These are phyloP conservation scores for Ceratoteleas bidentatus DNA, from an alignment of 1,140 invertebrate genomes.

Conservation along the genomic window DNA sequence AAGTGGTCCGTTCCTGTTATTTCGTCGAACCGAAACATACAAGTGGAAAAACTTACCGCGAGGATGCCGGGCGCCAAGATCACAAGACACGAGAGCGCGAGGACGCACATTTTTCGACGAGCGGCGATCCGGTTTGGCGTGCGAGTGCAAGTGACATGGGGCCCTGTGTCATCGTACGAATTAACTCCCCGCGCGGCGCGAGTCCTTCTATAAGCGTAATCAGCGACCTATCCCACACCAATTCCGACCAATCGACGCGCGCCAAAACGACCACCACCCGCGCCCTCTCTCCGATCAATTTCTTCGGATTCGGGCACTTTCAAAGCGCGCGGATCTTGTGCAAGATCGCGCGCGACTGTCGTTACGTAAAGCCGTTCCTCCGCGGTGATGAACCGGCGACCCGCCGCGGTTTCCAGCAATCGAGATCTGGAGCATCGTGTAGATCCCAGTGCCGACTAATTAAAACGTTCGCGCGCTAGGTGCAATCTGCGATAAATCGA, in stretches of 20 bases:
- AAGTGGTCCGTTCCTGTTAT: too few species aligned
- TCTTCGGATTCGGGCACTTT: slow-evolving; percentile 61
- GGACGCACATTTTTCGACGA: slow-evolving; percentile 33
- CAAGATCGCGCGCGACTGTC: slow-evolving; percentile 57
- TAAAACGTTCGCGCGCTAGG: background rate
- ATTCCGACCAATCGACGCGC: slow-evolving; percentile 56
- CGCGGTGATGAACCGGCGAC: slow-evolving; percentile 11
- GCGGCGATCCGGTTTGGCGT: slow-evolving; percentile 46
- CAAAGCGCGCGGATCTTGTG: slow-evolving; percentile 61
- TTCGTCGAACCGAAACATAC: too few species aligned
- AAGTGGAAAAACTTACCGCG: slow-evolving; percentile 49
- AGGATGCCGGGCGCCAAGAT: slow-evolving; percentile 20
- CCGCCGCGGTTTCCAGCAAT: slow-evolving; percentile 35
- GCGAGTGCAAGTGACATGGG: slow-evolving; percentile 64
- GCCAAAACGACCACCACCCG: slow-evolving; percentile 42
- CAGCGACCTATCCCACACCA: slow-evolving; percentile 63
- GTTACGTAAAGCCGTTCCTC: slow-evolving; percentile 48
- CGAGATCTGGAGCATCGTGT: slow-evolving; percentile 18
- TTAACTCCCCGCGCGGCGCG: slow-evolving; percentile 51
- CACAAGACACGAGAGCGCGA: slow-evolving; percentile 13
- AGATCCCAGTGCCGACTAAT: background rate
- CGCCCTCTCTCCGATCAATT: slow-evolving; percentile 53
- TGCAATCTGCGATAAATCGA: too few species aligned
- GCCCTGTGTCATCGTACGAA: slow-evolving; percentile 63
- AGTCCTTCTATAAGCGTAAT: slow-evolving; percentile 65